A percentile compares a stretch with the other conserved stretches of the same genome.
phyloP scores from a whole-genome alignment of 2,888 invertebrate species.

The Chrysopilus asiliformis region DNA sequence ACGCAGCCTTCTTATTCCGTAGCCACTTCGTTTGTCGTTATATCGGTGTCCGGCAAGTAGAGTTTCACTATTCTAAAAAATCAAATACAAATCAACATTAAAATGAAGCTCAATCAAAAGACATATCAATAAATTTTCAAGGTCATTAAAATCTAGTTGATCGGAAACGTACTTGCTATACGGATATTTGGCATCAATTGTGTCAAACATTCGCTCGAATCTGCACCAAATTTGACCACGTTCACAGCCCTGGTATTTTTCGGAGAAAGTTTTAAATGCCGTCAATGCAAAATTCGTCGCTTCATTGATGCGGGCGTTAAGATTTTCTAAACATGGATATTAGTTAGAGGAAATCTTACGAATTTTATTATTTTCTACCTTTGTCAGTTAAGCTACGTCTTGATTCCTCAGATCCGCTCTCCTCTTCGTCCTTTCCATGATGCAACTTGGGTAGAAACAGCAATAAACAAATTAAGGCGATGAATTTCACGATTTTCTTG shows the following conservation, averaged over 20 bases:
- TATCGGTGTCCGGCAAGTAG: conserved; percentile 9
- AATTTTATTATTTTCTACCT: conserved; percentile 3
- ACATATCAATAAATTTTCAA: neutral
- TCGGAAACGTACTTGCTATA: conserved; percentile 12
- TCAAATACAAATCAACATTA: neutral
- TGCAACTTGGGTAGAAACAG: conserved; percentile 59
- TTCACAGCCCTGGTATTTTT: conserved; percentile 12
- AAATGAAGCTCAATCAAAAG: neutral
- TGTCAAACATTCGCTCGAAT: conserved; percentile 12
- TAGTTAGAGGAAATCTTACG: neutral
- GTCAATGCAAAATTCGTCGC: conserved; percentile 38
- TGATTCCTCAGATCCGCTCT: conserved; percentile 2
- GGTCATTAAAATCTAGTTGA: neutral
- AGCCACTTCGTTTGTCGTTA: conserved; percentile 4
- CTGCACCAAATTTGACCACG: conserved; percentile 15
- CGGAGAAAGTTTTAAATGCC: conserved; percentile 14
- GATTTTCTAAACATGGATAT: conserved; percentile 20
- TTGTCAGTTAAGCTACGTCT: conserved; percentile 8
- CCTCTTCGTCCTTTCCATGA: conserved; percentile 25
- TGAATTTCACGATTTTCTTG: conserved; percentile 68
- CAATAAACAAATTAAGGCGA: conserved; percentile 59
- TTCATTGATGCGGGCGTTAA: conserved; percentile 38
- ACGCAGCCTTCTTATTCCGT: no score
- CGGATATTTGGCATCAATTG: conserved; percentile 13
- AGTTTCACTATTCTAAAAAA: conserved; percentile 11